Conservation (phyloP, 1,140 invertebrate genomes). For the Oncopeltus fasciatus region DNA sequence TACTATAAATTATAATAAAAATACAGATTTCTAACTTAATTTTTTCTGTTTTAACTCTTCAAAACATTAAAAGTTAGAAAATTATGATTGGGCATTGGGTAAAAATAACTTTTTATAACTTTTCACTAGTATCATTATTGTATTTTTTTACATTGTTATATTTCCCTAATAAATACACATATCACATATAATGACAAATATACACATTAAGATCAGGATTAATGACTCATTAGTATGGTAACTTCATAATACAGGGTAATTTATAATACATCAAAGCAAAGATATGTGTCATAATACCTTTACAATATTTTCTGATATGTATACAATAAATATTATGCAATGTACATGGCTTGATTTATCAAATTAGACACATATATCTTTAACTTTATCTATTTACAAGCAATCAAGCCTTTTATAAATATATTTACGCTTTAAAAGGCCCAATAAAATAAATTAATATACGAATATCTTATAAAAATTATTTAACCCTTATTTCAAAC, state of each 20-base stretch:
- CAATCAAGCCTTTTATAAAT: not conserved
- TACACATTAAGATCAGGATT: not conserved
- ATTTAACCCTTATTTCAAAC: too few relatives aligned
- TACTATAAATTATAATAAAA: too few relatives aligned
- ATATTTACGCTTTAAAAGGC: too few relatives aligned
- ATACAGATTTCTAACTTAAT: too few relatives aligned
- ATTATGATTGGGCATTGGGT: too few relatives aligned
- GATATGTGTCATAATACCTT: not conserved
- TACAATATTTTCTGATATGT: not conserved
- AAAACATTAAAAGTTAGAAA: too few relatives aligned
- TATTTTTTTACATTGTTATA: not conserved
- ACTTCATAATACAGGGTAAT: not conserved
- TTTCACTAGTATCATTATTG: too few relatives aligned
- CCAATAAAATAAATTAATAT: too few relatives aligned
- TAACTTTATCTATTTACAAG: slow-evolving; percentile 1
- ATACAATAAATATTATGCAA: not conserved
- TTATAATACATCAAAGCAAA: not conserved
- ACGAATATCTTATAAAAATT: too few relatives aligned
- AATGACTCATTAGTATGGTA: slow-evolving; percentile 12
- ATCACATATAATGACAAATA: slow-evolving; percentile 10
- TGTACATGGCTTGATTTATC: not conserved
- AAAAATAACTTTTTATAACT: too few relatives aligned
- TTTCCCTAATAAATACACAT: slow-evolving; percentile 7
- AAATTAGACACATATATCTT: not conserved
- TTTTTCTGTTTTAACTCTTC: too few relatives aligned